Evolutionary conservation across 1,140 invertebrate genomes (phyloP).

Genomic region (Linepithema humile): DNA sequence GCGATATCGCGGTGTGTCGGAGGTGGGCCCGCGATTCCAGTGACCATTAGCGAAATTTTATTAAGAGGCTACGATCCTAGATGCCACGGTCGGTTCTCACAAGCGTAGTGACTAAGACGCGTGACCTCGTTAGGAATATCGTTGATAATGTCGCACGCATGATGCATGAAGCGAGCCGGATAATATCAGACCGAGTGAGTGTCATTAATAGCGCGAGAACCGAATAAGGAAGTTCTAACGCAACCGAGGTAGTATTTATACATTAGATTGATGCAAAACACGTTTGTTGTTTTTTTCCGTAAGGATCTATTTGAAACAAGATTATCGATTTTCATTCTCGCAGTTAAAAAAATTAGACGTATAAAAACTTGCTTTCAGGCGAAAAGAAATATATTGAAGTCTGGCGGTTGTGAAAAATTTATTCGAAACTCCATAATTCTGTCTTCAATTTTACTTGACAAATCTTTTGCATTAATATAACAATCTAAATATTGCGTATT

Average conservation of each 20-base stretch:
- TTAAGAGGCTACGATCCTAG: background rate
- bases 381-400: no score
- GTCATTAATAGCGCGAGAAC: background rate
- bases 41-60: slow-evolving; percentile 26
- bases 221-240: background rate
- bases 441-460: no score
- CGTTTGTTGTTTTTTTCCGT: no score
- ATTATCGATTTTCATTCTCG: no score
- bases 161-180: slow-evolving; percentile 8
- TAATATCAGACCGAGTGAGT: slow-evolving; percentile 1
- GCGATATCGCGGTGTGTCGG: slow-evolving; percentile 18
- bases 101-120: background rate
- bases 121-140: slow-evolving; percentile 3
- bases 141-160: slow-evolving; percentile 18
- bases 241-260: background rate
- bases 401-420: no score
- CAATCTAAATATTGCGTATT: background rate
- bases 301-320: background rate
- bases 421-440: no score
- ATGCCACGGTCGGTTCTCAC: background rate
- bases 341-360: no score
- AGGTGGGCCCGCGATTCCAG: background rate
- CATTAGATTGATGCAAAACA: no score
- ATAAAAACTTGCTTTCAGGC: no score
- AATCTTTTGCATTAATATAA: background rate